phyloP scores from a whole-genome alignment of 2,113 vertebrate species.

The Xenopus tropicalis region UCB_Xtro_10.0 CM004449.2:112035001-112035500 shows the following conservation, averaged over 20 bases:
- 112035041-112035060: too few species aligned
- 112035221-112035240: not conserved
- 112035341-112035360: conserved; percentile 10
- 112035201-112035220: not conserved
- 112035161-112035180: not conserved
- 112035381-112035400: not conserved
- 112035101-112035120: too few species aligned
- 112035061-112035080: too few species aligned
- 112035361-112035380: not conserved
- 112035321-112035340: conserved; percentile 13
- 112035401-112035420: not conserved
- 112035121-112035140: too few species aligned
- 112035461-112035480: not conserved
- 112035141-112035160: too few species aligned
- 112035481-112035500: not conserved
- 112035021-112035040: too few species aligned
- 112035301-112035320: conserved; percentile 6
- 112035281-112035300: not conserved
- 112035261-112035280: conserved; percentile 2
- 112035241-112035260: conserved; percentile 12
- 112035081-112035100: too few species aligned
- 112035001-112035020: too few species aligned
- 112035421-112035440: not conserved
- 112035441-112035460: not conserved
- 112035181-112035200: not conserved